These are phyloP conservation scores for Phymorhynchus buccinoides DNA, from an alignment of 1,140 invertebrate species.

Conservation along the genomic window DNA sequence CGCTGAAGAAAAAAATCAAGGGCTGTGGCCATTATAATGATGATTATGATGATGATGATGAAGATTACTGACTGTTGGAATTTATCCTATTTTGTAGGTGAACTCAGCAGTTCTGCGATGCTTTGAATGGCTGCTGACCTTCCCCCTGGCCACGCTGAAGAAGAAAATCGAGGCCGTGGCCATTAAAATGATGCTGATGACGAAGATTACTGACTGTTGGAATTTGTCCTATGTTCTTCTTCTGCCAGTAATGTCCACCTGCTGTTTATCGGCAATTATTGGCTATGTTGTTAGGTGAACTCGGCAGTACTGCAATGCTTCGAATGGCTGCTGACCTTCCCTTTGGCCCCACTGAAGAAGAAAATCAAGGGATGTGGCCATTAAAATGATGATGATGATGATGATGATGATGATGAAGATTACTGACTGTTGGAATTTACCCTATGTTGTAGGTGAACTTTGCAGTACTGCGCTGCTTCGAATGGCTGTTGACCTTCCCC, in stretches of 20 bases:
- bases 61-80: no score
- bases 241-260: no score
- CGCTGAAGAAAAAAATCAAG: constrained; percentile 79
- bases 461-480: constrained; percentile 73
- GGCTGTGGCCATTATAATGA: constrained; percentile 81
- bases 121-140: constrained; percentile 78
- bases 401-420: no score
- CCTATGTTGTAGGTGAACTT: constrained; percentile 6
- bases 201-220: no score
- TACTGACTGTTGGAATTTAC: no score
- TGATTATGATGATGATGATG: no score
- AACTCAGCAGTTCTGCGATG: constrained; percentile 71
- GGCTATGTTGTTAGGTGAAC: no score
- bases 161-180: constrained; percentile 80
- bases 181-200: no score
- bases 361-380: no score
- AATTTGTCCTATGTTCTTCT: background rate
- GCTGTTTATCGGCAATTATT: no score
- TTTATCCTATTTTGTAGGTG: constrained; percentile 14
- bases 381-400: no score
- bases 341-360: constrained; percentile 81
- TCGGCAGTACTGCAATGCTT: constrained; percentile 73
- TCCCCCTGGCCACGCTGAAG: constrained; percentile 82
- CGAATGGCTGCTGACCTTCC: constrained; percentile 79
- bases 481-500: constrained; percentile 80